Evolutionary conservation across 2,888 invertebrate genomes (phyloP), one percentile per base, ranked within the genome.

Genomic region (Acleris holmiana): DNA sequence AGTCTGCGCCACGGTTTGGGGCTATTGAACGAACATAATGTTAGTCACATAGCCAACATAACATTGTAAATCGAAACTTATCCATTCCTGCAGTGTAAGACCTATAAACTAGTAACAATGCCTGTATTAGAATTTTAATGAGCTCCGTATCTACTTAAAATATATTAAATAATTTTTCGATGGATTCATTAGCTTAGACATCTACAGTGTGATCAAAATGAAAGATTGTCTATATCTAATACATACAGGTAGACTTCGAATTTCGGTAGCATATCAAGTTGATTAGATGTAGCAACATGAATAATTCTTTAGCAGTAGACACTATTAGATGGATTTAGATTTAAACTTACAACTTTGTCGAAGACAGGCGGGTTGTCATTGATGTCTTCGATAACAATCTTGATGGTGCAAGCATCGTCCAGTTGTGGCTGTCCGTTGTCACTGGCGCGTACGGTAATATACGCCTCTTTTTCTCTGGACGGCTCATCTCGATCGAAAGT

Each of bases 391-490:
- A 99, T 96, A 69, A 95, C 95, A 61, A 98, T 97, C 92, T 96
- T 97, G 83, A 99, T 97, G 5, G 98, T 98, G 87, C 99, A 99
- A 61, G 98, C 97, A 77, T 98, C 98, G 75, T 98, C 98, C 59
- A 99, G 91, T 54, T 96, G 95, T 0, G 98, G 98, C 72, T 95
- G 94, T 0, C 99, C 99, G 84, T 98, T 97, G 89, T 99, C 99
- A 65, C 96, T 97, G 0, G 98, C 99, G 82, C 97, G 95, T 7
- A 99, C 97, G 40, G 98, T 98, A 56, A 98, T 94, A 78, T 97
- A 97, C 67, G 94, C 95, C 89, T 95, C 97, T 88, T 95, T 98
- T 87, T 95, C 96, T 78, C 96, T 93, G 49, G 95, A 94, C 7
- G 98, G 98, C 79, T 98, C 97, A 82, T 99, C 99, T 71, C 98